Evolutionary conservation across 2,797 vertebrate genomes (phyloP).

Genomic region (Sebastes nivosus): DNA sequence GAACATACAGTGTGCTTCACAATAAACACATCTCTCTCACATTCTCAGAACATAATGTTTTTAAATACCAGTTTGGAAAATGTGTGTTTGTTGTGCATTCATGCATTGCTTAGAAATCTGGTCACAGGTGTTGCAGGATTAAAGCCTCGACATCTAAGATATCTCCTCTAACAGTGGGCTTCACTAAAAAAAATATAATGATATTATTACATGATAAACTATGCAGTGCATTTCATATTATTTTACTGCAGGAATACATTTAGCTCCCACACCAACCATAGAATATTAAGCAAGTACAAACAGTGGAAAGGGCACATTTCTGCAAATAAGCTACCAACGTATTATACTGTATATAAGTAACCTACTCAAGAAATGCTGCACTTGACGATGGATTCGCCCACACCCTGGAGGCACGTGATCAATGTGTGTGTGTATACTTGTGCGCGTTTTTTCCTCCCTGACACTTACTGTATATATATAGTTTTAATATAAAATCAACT

Average conservation of each 20-base stretch:
- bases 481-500: background rate
- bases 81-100: background rate
- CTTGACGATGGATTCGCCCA: background rate
- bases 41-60: background rate
- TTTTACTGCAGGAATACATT: background rate
- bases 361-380: background rate
- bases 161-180: background rate
- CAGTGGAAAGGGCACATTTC: background rate
- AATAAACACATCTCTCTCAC: background rate
- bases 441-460: background rate
- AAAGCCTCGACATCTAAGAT: background rate
- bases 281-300: background rate
- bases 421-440: background rate
- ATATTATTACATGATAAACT: background rate
- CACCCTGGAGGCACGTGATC: background rate
- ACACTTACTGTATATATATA: background rate
- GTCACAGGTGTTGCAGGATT: background rate
- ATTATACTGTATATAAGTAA: background rate
- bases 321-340: background rate
- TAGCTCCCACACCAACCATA: background rate
- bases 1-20: background rate
- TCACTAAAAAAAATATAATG: background rate
- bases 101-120: background rate
- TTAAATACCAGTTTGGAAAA: background rate
- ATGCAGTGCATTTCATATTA: background rate